Base-by-base conservation (phyloP, 2,888 invertebrate species). In the Tetheella fluctuosa region DNA sequence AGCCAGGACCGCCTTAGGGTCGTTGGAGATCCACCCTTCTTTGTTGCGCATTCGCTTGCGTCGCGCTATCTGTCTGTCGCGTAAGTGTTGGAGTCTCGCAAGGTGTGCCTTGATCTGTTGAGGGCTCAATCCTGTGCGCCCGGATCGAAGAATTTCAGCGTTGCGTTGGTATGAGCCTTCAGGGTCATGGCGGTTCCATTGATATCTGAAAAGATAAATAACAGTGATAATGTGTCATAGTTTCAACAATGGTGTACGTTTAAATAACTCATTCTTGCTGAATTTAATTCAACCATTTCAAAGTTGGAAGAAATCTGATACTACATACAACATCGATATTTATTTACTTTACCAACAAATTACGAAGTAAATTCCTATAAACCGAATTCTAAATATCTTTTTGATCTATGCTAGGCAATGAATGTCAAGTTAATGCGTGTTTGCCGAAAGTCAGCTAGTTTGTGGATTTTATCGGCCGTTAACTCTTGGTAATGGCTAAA, bases 131-230 rank as follows among this genome's bases (percentile, higher is more conserved):
- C 90, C 88, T 1, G 90, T 91, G 63, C 77, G 85, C 0, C 93
- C 92, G 1, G 93, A 91, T 28, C 75, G 86, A 1, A 93, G 89
- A 7, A 93, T 79, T 1, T 88, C 84, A 0, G 85, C 85, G 80
- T 94, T 94, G 76, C 85, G 87, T 28, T 73, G 79, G 84, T 79
- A 93, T 0, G 93, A 93, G 48, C 85, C 89, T 65, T 90, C 90
- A 1, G 93, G 93, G 69, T 93, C 89, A 68, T 84, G 88, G 10
- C 91, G 85, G 80, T 91, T 89, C 90, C 91, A 90, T 65, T 86
- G 84, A 83, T 91, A 93, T 42, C 93, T 93, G 84, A 23, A 84
- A 83, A 6, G 7, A 4, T 53, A 52, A 30, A 17, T 34, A 8
- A 34, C 8, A 34, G 7, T 65, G 62, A 12, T 53, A 62, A 57